Percentiles rank a stretch among this genome's conserved stretches.
Conservation (phyloP, 2,113 vertebrate genomes). For the Bufo gargarizans region DNA sequence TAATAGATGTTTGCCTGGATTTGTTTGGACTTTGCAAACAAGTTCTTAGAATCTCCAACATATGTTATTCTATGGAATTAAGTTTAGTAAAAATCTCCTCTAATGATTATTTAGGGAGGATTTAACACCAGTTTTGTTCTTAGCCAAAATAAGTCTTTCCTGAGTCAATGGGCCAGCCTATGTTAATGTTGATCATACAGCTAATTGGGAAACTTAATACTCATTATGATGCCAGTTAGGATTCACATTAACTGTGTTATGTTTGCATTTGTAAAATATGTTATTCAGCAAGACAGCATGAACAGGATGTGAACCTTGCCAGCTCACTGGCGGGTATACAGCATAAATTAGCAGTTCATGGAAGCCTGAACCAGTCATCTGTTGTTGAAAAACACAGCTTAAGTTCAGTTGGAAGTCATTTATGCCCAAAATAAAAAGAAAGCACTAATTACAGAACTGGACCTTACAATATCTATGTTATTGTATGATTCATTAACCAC, state of each 20-base stretch:
- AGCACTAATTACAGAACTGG: too few relatives aligned
- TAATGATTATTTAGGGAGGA: conserved; percentile 6
- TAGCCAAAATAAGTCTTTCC: conserved; percentile 27
- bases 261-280: conserved; percentile 40
- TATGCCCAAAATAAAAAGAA: not conserved
- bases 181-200: conserved; percentile 48
- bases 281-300: conserved; percentile 13
- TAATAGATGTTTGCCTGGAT: not conserved
- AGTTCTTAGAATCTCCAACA: too few relatives aligned
- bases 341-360: conserved; percentile 36
- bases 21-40: not conserved
- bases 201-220: conserved; percentile 51
- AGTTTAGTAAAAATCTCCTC: not conserved
- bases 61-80: not conserved
- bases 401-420: not conserved
- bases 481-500: too few relatives aligned
- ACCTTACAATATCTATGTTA: too few relatives aligned
- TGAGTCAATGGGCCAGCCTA: conserved; percentile 49
- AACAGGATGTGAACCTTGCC: conserved; percentile 17
- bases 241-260: conserved; percentile 44
- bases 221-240: conserved; percentile 52
- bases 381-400: not conserved
- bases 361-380: conserved; percentile 10
- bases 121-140: conserved; percentile 25
- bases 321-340: conserved; percentile 31